Evolutionary conservation across 2,888 invertebrate species (phyloP).

Genomic region (Scotopteryx bipunctaria): DNA sequence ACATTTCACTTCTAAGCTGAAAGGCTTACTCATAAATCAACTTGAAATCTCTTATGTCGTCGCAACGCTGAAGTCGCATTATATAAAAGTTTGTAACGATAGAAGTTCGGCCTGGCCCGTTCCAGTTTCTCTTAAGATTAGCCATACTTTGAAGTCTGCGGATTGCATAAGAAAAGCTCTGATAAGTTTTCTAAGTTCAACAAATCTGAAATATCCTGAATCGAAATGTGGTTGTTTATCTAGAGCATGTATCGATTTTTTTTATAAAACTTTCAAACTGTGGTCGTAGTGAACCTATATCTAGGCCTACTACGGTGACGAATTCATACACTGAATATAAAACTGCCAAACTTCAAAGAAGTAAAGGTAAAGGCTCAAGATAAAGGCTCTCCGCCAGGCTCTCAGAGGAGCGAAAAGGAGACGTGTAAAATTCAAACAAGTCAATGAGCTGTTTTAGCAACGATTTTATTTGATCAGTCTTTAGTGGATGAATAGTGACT

Average conservation of each 20-base stretch:
- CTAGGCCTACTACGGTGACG: too few species aligned
- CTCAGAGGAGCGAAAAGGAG: too few species aligned
- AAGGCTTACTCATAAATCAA: constrained; percentile 57
- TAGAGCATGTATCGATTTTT: too few species aligned
- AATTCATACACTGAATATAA: too few species aligned
- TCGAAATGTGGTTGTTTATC: too few species aligned
- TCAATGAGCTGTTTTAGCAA: not conserved
- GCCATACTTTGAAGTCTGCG: constrained; percentile 5
- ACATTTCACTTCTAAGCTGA: constrained; percentile 39
- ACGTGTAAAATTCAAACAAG: too few species aligned
- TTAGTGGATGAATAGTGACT: constrained; percentile 16
- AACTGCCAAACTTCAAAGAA: not conserved
- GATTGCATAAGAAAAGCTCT: not conserved
- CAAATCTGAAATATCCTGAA: not conserved
- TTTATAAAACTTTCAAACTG: too few species aligned
- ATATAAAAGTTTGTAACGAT: constrained; percentile 71
- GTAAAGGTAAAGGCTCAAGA: too few species aligned
- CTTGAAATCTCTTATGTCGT: constrained; percentile 58
- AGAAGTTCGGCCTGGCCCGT: constrained; percentile 62
- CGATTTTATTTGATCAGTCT: not conserved
- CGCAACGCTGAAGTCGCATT: constrained; percentile 56
- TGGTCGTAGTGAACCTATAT: too few species aligned
- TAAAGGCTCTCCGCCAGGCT: too few species aligned
- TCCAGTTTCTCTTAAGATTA: too few species aligned
- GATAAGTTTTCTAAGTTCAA: not conserved